Conservation (phyloP, 1,140 invertebrate species). For the Oedothorax gibbosus region DNA sequence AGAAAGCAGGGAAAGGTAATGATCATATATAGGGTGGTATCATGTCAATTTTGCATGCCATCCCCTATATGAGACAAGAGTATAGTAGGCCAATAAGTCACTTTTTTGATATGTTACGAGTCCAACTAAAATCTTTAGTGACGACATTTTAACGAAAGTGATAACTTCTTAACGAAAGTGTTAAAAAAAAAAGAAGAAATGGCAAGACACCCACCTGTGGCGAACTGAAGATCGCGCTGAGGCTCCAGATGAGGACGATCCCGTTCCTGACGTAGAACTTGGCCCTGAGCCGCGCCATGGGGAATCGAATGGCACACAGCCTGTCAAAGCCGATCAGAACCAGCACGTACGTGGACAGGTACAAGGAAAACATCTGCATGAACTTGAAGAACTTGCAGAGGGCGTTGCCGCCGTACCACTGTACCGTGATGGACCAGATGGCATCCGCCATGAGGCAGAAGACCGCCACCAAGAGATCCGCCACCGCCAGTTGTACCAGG, state of each 20-base stretch:
- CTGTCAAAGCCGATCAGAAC: conserved; percentile 85
- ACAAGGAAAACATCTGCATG: conserved; percentile 83
- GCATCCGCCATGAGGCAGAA: conserved; percentile 85
- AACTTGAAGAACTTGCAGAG: conserved; percentile 86
- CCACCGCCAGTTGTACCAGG: conserved; percentile 73
- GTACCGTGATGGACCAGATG: conserved; percentile 81
- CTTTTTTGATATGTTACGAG: no score
- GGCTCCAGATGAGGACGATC: conserved; percentile 76
- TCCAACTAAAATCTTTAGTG: no score
- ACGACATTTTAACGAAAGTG: no score
- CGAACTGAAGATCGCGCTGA: conserved; percentile 79
- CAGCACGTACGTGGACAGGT: conserved; percentile 85
- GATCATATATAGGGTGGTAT: no score
- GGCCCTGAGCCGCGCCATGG: conserved; percentile 76
- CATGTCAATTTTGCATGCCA: no score
- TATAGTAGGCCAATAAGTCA: no score
- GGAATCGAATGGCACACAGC: conserved; percentile 82
- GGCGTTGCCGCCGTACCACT: conserved; percentile 82
- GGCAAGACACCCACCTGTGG: conserved; percentile 73
- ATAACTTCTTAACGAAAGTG: no score
- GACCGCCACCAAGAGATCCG: conserved; percentile 81
- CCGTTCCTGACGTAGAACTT: conserved; percentile 75
- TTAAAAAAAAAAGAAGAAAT: no score
- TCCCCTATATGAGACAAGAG: no score
- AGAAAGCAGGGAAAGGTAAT: no score